Evolutionary conservation across 2,113 vertebrate genomes (phyloP).

Genomic region (Osmerus eperlanus): DNA sequence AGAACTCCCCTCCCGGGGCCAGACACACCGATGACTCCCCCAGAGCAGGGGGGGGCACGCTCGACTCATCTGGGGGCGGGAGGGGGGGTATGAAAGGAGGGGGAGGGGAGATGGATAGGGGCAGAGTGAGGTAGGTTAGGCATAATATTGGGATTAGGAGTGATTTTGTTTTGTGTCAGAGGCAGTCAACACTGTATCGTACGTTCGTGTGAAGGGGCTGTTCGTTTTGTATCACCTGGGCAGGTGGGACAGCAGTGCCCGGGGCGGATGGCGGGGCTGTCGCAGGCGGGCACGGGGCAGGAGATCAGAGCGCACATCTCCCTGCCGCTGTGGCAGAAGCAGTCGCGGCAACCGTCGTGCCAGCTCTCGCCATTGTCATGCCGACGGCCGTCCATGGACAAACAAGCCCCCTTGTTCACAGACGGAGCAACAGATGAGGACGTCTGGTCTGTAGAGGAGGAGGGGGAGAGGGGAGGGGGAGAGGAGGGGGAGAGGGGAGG

Average conservation of each 20-base stretch:
- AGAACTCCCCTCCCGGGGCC: conserved; percentile 85
- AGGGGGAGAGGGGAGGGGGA: neutral
- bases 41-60: conserved; percentile 78
- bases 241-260: conserved; percentile 86
- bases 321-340: conserved; percentile 83
- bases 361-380: conserved; percentile 85
- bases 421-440: conserved; percentile 72
- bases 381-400: conserved; percentile 85
- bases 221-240: conserved; percentile 69
- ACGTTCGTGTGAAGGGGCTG: neutral
- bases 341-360: conserved; percentile 89
- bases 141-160: neutral
- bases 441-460: conserved; percentile 48
- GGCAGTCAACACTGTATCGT: neutral
- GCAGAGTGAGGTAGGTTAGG: neutral
- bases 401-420: conserved; percentile 76
- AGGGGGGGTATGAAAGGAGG: neutral
- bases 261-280: conserved; percentile 79
- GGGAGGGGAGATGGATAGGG: neutral
- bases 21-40: conserved; percentile 81
- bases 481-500: too few species aligned
- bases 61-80: conserved; percentile 73
- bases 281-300: conserved; percentile 82
- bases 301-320: conserved; percentile 91
- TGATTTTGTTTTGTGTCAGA: neutral